Percentiles rank a stretch among this genome's conserved stretches.
Evolutionary conservation across 2,113 vertebrate genomes (phyloP).

Genomic region (Rhodinocichla rosea): DNA sequence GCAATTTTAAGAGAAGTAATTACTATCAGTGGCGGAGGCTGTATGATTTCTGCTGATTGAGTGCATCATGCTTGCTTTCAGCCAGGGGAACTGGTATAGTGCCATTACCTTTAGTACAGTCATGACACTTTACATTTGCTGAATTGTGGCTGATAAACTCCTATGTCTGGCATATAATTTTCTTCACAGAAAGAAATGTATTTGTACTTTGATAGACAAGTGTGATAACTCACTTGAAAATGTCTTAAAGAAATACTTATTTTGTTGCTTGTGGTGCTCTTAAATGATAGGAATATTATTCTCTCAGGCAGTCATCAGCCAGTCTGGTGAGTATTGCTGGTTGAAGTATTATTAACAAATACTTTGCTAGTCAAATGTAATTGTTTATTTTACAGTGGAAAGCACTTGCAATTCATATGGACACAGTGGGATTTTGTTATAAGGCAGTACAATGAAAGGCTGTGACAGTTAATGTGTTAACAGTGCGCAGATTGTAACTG

Average conservation of each 20-base stretch:
- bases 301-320: background rate
- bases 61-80: background rate
- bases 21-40: background rate
- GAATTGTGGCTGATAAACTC: background rate
- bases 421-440: conserved; percentile 23
- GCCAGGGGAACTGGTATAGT: background rate
- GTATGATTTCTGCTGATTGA: background rate
- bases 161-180: background rate
- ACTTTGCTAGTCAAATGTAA: conserved; percentile 2
- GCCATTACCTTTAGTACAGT: background rate
- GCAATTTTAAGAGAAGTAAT: background rate
- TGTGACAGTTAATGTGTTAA: conserved; percentile 13
- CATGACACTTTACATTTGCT: background rate
- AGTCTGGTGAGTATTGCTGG: background rate
- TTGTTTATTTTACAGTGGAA: conserved; percentile 19
- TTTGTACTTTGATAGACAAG: background rate
- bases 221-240: background rate
- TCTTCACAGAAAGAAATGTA: background rate
- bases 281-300: background rate
- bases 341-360: background rate
- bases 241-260: background rate
- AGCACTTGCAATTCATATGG: background rate
- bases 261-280: background rate
- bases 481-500: background rate
- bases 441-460: conserved; percentile 10